phyloP scores from a whole-genome alignment of 2,797 vertebrate species.

The Lepilemur ruficaudatus region DNA sequence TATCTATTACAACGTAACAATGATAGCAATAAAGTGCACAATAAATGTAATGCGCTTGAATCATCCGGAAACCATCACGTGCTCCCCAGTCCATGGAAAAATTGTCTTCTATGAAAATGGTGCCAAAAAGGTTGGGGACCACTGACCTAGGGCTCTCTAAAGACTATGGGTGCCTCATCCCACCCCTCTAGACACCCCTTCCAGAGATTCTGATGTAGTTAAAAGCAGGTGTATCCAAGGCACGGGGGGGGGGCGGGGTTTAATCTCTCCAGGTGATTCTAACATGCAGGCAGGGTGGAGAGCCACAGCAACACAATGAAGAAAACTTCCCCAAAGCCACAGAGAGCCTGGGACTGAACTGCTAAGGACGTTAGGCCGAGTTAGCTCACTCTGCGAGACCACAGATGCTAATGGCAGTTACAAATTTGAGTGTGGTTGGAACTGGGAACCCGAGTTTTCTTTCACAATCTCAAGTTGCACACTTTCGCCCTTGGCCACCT shows the following conservation, averaged over 20 bases:
- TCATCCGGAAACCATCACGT: too few species aligned
- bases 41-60: too few species aligned
- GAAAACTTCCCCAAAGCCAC: neutral
- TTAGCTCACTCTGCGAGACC: neutral
- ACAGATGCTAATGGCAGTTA: neutral
- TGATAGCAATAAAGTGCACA: too few species aligned
- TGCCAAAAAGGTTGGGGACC: too few species aligned
- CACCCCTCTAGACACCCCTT: neutral
- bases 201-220: neutral
- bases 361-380: accelerated
- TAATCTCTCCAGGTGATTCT: neutral
- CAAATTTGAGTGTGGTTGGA: neutral
- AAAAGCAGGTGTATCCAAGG: neutral
- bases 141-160: neutral
- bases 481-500: neutral
- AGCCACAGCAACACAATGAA: neutral
- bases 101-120: neutral
- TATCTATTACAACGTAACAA: too few species aligned
- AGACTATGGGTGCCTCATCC: neutral
- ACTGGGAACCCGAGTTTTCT: neutral
- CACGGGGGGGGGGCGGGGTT: too few species aligned
- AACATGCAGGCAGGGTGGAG: neutral
- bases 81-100: too few species aligned
- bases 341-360: neutral
- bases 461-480: neutral